These are phyloP conservation scores for Frankliniella fusca DNA, from an alignment of 2,888 invertebrate genomes.

Conservation along the genomic window DNA sequence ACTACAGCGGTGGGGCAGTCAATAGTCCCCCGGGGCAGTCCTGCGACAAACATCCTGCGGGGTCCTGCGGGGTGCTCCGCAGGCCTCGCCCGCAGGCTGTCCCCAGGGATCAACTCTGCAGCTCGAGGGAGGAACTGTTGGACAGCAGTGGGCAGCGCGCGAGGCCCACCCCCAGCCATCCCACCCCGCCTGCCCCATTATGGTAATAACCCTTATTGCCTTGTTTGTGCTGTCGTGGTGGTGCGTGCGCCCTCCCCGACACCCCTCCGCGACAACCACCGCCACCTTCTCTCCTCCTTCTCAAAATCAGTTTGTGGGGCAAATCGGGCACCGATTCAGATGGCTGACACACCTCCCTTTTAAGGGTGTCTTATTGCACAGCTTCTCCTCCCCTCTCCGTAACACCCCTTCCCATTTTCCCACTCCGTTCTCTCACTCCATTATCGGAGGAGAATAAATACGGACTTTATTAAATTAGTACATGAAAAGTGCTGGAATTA, in stretches of 20 bases:
- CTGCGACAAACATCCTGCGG: background rate
- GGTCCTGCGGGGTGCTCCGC: background rate
- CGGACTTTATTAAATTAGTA: background rate
- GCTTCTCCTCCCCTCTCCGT: background rate
- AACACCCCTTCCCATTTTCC: background rate
- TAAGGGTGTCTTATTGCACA: too few species aligned
- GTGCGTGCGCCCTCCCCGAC: background rate
- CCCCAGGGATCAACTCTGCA: background rate
- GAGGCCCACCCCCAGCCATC: background rate
- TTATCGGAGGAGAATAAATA: background rate
- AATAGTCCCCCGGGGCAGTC: too few species aligned
- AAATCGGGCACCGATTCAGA: too few species aligned
- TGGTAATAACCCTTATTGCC: conserved; percentile 26
- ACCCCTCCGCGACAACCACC: background rate
- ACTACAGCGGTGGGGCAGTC: too few species aligned
- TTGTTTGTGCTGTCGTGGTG: background rate
- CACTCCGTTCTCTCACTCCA: background rate
- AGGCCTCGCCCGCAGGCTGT: background rate
- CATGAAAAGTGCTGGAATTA: too few species aligned
- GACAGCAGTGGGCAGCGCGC: background rate
- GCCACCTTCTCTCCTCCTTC: too few species aligned
- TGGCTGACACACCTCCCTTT: too few species aligned
- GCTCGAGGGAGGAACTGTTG: background rate
- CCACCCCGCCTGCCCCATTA: conserved; percentile 2
- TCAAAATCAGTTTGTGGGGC: too few species aligned